Evolutionary conservation across 2,888 invertebrate species (phyloP).

Genomic region (Ormyrus pomaceus): DNA sequence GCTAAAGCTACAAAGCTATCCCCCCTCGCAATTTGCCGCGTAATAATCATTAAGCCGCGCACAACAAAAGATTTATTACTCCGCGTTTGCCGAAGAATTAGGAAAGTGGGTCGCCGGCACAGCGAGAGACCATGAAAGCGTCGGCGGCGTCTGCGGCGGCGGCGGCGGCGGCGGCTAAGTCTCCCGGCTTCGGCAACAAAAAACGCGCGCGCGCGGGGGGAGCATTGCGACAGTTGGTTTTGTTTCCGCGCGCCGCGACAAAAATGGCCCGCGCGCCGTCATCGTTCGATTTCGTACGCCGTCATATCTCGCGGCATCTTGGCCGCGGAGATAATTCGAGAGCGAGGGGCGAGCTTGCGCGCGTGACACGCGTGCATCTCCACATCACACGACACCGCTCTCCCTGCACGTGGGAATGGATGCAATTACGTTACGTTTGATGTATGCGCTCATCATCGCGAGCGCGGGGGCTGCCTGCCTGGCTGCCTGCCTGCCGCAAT

Average conservation of each 20-base stretch:
- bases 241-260: conserved; percentile 18
- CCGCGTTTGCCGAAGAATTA: conserved; percentile 12
- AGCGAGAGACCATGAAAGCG: conserved; percentile 32
- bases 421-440: conserved; percentile 61
- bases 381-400: conserved; percentile 54
- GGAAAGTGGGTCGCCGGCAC: conserved; percentile 44
- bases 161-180: not conserved
- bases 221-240: conserved; percentile 13
- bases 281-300: not conserved
- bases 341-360: conserved; percentile 16
- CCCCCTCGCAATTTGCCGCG: not conserved
- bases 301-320: conserved; percentile 9
- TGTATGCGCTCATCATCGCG: conserved; percentile 51
- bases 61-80: conserved; percentile 7
- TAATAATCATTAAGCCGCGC: not conserved
- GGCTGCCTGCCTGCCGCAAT: not conserved
- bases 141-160: conserved; percentile 1
- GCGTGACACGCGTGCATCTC: conserved; percentile 4
- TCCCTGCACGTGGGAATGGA: conserved; percentile 63
- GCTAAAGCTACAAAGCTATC: no score
- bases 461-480: not conserved
- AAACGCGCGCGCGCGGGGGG: not conserved
- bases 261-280: not conserved
- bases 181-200: conserved; percentile 25
- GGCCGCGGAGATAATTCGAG: not conserved